Evolutionary conservation across 2,888 invertebrate species (phyloP), one percentile per base, ranked within the genome.

Genomic region (Diaperis boleti): DNA sequence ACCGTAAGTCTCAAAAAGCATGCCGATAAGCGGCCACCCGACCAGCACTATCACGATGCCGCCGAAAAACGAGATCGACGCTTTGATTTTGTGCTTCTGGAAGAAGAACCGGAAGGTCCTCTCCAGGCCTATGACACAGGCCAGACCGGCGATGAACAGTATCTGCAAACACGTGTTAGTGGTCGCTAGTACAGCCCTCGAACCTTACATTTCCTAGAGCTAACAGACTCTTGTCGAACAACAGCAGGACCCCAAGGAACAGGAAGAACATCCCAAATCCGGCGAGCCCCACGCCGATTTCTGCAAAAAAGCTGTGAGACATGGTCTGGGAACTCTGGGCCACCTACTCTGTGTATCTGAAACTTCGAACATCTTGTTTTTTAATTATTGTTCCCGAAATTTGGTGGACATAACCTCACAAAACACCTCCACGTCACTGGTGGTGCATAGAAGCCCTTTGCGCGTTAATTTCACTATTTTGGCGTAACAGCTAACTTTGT

Each of bases 131-230:
- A 98, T 98, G 7, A 98, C 95, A 82, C 98, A 96, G 10, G 92
- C 94, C 54, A 99, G 85, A 1, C 99, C 99, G 70, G 91, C 88
- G 72, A 99, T 91, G 82, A 99, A 99, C 18, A 99, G 85, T 67
- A 99, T 94, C 98, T 99, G 85, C 49, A 68, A 66, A 55, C 54
- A 57, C 17, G 15, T n/a, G 39, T 11, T 62, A 29, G 22, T 31
- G n/a, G 26, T 11, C 6, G 14, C n/a, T 10, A 33, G 26, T 44
- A 39, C 11, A 47, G 10, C 1, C 13, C 11, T n/a, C n/a, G 4
- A 33, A 42, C 88, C 94, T 91, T 87, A 98, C 98, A 88, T 99
- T 99, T 79, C 99, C 99, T 80, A 99, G 95, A n/a, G 98, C 98
- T 59, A 99, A 84, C 59, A 99, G 84, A 52, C 98, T 98, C 83